Base-by-base conservation (phyloP, 2,113 vertebrate species). In the Myotis yumanensis region DNA sequence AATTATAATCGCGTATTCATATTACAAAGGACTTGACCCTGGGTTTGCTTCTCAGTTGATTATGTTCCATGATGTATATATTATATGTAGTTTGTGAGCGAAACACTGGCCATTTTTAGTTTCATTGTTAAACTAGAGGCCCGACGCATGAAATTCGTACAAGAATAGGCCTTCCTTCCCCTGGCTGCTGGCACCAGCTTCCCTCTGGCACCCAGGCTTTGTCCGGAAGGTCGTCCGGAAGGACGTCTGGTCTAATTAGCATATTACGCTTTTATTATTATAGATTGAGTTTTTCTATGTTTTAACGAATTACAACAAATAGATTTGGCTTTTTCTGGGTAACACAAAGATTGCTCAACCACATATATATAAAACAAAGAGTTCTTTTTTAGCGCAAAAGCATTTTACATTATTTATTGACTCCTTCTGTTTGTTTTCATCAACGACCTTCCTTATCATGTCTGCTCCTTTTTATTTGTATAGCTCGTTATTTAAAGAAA, bases 321-420 rank as follows among this genome's bases (percentile, higher is more conserved):
- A 94, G 95, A 97, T 97, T 96, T 86, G 86, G 96, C 96, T 98
- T 98, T 98, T 98, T 97, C 98, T 98, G 98, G 97, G 94, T 96
- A 96, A 96, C 91, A 92, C 97, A 97, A 98, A 97, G 97, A 98
- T 97, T 82, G 95, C 97, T 95, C 94, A 95, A 90, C 96, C 96
- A 40, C 97, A 93, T 97, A 96, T 95, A 96, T 95, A 96, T 10
- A 97, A 97, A 97, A 89, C 72, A 83, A 81, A 98, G 97, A 98
- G 96, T 98, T 98, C 97, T 98, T 96, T 98, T 98, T 98, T 98
- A 98, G 97, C 98, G 96, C 94, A 91, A 97, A 95, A 95, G 92
- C 95, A 81, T 98, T 98, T 98, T 98, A 96, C 98, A 97, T 98
- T 98, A 98, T 98, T 98, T 98, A 98, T 98, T 98, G 98, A 98